phyloP scores from a whole-genome alignment of 2,797 vertebrate genomes.

The Mormyrus proboscirostris region DNA sequence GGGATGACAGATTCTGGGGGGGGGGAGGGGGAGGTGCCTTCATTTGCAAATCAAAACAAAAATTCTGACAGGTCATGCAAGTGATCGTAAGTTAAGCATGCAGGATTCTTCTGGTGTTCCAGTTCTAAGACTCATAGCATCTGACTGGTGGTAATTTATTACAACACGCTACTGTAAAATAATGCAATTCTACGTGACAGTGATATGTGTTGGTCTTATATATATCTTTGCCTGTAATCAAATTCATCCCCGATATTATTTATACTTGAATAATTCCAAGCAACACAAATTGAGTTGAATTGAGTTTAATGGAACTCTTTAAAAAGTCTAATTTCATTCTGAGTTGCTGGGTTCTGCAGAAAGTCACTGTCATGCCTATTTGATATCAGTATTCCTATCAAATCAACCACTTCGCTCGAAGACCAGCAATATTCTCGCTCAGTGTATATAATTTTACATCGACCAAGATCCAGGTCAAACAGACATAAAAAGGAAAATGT shows the following conservation, averaged over 20 bases:
- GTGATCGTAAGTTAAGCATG: neutral
- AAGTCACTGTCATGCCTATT: neutral
- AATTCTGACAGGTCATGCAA: neutral
- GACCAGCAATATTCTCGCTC: neutral
- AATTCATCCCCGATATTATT: neutral
- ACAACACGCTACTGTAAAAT: neutral
- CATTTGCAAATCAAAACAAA: neutral
- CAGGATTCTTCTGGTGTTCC: neutral
- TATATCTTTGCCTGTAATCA: neutral
- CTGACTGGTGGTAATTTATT: neutral
- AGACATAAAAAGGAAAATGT: neutral
- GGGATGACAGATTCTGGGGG: constrained; percentile 89
- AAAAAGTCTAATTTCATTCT: neutral
- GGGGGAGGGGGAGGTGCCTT: neutral
- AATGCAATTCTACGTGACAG: neutral
- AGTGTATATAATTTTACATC: neutral
- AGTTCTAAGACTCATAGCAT: neutral
- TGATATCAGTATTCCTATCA: neutral
- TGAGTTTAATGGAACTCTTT: constrained; percentile 7
- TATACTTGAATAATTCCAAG: neutral
- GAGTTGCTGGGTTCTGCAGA: neutral
- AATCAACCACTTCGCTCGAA: neutral
- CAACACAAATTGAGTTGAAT: neutral
- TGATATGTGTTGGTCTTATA: neutral
- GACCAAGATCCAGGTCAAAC: neutral